Evolutionary conservation across 92 coral and sea anemone genomes (phyloP).

Genomic region (Paragorgia papillata): DNA sequence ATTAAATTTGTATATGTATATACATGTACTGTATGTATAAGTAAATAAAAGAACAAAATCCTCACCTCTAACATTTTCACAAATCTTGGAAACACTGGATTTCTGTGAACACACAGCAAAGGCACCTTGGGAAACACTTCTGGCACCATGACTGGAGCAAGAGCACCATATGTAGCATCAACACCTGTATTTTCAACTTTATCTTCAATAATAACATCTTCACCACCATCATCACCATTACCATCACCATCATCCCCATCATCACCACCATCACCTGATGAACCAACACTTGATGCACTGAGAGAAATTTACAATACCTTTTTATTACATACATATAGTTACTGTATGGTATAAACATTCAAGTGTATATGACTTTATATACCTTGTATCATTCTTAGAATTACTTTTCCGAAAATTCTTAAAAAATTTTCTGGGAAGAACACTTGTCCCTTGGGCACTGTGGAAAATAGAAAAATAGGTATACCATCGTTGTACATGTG

Average conservation of each 20-base stretch:
- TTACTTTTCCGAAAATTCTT: conserved; percentile 35
- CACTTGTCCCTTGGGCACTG: background rate
- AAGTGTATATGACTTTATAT: background rate
- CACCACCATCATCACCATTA: conserved; percentile 63
- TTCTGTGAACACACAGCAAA: conserved; percentile 86
- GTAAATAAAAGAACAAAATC: too few relatives aligned
- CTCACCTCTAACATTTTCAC: conserved; percentile 98
- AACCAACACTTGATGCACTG: conserved; percentile 34
- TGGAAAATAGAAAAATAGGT: background rate
- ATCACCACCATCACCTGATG: conserved; percentile 49
- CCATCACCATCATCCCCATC: conserved; percentile 67
- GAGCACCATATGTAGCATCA: conserved; percentile 78
- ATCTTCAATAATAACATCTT: conserved; percentile 87
- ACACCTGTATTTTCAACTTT: conserved; percentile 64
- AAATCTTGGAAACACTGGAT: conserved; percentile 98
- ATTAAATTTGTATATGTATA: too few relatives aligned
- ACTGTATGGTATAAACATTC: too few relatives aligned
- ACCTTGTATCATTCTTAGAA: conserved; percentile 38
- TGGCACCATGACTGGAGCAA: conserved; percentile 84
- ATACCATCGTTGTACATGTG: background rate
- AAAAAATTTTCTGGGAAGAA: conserved; percentile 40
- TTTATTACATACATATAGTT: too few relatives aligned
- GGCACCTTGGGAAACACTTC: conserved; percentile 98
- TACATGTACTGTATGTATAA: too few relatives aligned
- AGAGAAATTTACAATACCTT: background rate